Percentiles rank a stretch among this genome's conserved stretches.
Evolutionary conservation across 2,888 invertebrate species (phyloP).

Genomic region (Mallateleia sp.): DNA sequence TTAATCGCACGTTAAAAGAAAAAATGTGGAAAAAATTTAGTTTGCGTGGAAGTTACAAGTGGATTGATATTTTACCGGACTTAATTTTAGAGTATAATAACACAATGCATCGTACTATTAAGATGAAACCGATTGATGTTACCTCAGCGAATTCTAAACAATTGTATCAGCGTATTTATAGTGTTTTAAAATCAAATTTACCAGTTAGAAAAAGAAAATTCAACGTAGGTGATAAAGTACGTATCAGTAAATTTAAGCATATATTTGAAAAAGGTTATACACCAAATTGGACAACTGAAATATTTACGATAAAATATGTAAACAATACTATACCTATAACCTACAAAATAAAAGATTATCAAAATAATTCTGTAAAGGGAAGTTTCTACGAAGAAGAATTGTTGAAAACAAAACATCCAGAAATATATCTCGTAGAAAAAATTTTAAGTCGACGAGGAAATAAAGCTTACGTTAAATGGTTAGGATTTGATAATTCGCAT

Average conservation of each 20-base stretch:
- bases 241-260: neutral
- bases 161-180: constrained; percentile 15
- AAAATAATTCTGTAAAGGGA: neutral
- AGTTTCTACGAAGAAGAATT: neutral
- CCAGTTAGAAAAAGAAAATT: neutral
- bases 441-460: neutral
- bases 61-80: constrained; percentile 1
- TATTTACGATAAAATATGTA: neutral
- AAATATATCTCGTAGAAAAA: neutral
- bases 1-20: constrained; percentile 28
- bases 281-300: neutral
- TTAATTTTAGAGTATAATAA: constrained; percentile 36
- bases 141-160: constrained; percentile 35
- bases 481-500: constrained; percentile 1
- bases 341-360: neutral
- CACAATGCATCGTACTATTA: constrained; percentile 47
- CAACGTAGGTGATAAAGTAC: neutral
- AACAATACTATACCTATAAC: neutral
- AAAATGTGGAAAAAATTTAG: constrained; percentile 31
- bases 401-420: neutral
- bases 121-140: constrained; percentile 58
- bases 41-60: constrained; percentile 1
- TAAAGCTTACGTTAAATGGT: neutral
- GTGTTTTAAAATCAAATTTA: neutral
- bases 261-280: constrained; percentile 3